Percentiles rank a stretch among this genome's conserved stretches.
phyloP scores from a whole-genome alignment of 92 coral and sea anemone species.

The Bergia sp. region DNA sequence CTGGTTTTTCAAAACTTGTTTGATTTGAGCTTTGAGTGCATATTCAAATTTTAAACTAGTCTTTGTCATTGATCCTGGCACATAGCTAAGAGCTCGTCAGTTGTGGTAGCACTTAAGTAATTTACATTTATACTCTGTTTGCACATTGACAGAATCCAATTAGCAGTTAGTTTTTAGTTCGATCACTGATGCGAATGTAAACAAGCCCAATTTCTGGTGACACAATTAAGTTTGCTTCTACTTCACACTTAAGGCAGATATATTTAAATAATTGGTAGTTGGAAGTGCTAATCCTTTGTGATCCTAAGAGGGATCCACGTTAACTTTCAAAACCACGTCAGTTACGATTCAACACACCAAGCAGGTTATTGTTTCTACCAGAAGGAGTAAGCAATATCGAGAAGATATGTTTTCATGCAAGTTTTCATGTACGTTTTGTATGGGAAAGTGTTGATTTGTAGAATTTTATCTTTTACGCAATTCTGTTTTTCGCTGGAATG shows the following conservation, averaged over 20 bases:
- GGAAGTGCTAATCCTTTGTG: constrained; percentile 1
- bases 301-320: not conserved
- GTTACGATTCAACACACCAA: not conserved
- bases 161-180: not conserved
- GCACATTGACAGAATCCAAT: constrained; percentile 9
- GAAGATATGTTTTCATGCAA: not conserved
- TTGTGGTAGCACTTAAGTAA: not conserved
- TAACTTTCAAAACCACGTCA: not conserved
- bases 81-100: not conserved
- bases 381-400: not conserved
- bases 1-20: not conserved
- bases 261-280: not conserved
- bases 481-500: not conserved
- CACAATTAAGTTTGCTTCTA: not conserved
- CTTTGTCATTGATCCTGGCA: not conserved
- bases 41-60: not conserved
- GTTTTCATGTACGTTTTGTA: not conserved
- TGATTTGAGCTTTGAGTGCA: constrained; percentile 17
- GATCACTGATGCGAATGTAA: not conserved
- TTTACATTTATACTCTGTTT: not conserved
- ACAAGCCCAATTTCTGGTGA: not conserved
- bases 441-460: not conserved
- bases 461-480: not conserved
- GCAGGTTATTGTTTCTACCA: not conserved
- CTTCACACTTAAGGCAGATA: not conserved